Percentiles rank a stretch among this genome's conserved stretches.
Conservation (phyloP, 2,888 invertebrate species). For the Hipparchia sbordonii region DNA sequence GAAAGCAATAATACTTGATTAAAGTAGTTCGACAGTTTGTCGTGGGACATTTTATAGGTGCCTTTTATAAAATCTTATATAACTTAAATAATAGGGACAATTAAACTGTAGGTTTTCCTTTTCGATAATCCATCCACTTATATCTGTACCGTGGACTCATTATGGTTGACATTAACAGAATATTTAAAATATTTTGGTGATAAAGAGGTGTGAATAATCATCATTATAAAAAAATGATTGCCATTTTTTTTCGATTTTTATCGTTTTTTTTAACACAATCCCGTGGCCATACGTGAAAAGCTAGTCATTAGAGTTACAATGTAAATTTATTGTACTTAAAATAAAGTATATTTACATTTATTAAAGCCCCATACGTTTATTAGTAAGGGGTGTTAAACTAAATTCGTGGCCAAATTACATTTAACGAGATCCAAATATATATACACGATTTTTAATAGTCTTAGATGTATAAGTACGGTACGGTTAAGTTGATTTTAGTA, state of each 20-base stretch:
- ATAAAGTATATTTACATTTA: constrained; percentile 74
- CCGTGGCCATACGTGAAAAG: constrained; percentile 79
- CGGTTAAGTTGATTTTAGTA: constrained; percentile 50
- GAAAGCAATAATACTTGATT: constrained; percentile 61
- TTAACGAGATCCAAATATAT: constrained; percentile 81
- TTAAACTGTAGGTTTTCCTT: constrained; percentile 73
- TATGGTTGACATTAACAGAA: constrained; percentile 12
- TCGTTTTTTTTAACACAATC: constrained; percentile 49
- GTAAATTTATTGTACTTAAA: constrained; percentile 76
- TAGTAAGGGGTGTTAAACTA: constrained; percentile 72
- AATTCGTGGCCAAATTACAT: constrained; percentile 83
- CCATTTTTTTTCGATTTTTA: constrained; percentile 37
- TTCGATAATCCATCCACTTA: constrained; percentile 71
- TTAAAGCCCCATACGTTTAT: constrained; percentile 67
- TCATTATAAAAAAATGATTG: constrained; percentile 20
- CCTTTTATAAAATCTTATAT: constrained; percentile 76
- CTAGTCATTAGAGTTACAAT: constrained; percentile 81
- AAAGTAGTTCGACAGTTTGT: constrained; percentile 65
- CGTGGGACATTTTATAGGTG: constrained; percentile 79
- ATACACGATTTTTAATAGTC: constrained; percentile 77
- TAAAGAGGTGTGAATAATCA: constrained; percentile 37
- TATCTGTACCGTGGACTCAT: constrained; percentile 53
- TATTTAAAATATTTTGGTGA: constrained; percentile 46
- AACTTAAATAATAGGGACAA: constrained; percentile 64
- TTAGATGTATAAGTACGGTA: constrained; percentile 60